Base-by-base conservation (phyloP, 1,140 invertebrate species). In the Pseudoatta argentina region DNA sequence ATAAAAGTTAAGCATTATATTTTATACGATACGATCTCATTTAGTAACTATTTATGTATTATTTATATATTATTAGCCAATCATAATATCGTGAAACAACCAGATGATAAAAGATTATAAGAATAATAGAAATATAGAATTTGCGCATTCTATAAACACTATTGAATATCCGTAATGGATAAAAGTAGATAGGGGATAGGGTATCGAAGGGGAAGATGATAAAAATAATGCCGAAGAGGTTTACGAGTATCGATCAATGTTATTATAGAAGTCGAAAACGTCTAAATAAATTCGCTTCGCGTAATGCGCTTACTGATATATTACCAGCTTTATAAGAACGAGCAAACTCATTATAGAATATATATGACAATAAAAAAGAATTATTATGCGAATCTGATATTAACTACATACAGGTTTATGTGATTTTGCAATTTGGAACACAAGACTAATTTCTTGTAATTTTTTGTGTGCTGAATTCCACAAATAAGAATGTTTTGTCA, bases 251-350 rank as follows among this genome's bases (percentile, higher is more conserved):
- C n/a, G 55, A 83, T 83, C 55, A 73, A 72, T 16, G 53, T n/a
- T 73, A 48, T 61, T 61, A 39, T 75, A 44, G 16, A 72, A 24
- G 8, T 73, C n/a, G 55, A 73, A 48, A 63, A 83, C 51, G 21
- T 18, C n/a, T 83, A 75, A 59, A 73, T 83, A 73, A 83, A 83
- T 61, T 73, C 14, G 18, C 69, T 83, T 63, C 24, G 30, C 55
- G 24, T 75, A 83, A 83, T 61, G 18, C 39, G 18, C 24, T 48
- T 48, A 59, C 63, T 57, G 30, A 79, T 79, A 82, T 48, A 59
- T 71, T 18, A 39, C 8, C 14, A 39, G 55, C 27, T 83, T 83
- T 83, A 59, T 82, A 61, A 48, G 39, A 83, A 73, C 69, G 79
- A 63, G 27, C 55, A 3, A 59, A 51, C 55, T 83, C 39, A 53